Evolutionary conservation across 2,888 invertebrate genomes (phyloP).

Genomic region (Hemaris fuciformis): DNA sequence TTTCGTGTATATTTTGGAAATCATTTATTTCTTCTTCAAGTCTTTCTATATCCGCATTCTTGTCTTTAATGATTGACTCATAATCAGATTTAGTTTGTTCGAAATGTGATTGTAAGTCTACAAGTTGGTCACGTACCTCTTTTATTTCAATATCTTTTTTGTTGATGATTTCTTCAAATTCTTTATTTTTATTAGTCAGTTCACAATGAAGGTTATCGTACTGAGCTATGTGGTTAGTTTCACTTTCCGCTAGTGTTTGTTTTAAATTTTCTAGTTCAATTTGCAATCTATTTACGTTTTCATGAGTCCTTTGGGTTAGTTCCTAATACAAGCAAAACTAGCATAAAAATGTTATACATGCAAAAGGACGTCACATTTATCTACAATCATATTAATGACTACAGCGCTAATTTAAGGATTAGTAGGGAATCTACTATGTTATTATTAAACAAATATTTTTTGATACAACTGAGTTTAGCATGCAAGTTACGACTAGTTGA

Average conservation of each 20-base stretch:
- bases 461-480: neutral
- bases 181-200: slow-evolving; percentile 38
- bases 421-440: neutral
- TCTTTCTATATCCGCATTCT: slow-evolving; percentile 32
- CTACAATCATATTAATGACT: neutral
- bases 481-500: slow-evolving; percentile 4
- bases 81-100: slow-evolving; percentile 36
- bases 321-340: slow-evolving; percentile 54
- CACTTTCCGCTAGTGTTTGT: slow-evolving; percentile 44
- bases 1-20: slow-evolving; percentile 26
- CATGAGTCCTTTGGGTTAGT: slow-evolving; percentile 38
- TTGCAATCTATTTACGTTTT: slow-evolving; percentile 49
- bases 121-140: slow-evolving; percentile 43
- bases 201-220: slow-evolving; percentile 46
- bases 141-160: slow-evolving; percentile 53
- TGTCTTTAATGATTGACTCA: slow-evolving; percentile 36
- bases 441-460: neutral
- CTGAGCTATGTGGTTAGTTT: slow-evolving; percentile 40
- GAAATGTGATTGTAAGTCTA: slow-evolving; percentile 38
- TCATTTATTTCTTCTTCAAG: slow-evolving; percentile 41
- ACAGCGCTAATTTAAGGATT: neutral
- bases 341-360: slow-evolving; percentile 21
- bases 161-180: slow-evolving; percentile 43
- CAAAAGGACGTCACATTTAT: slow-evolving; percentile 18
- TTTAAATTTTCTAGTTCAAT: slow-evolving; percentile 50